Evolutionary conservation across 1,140 invertebrate species (phyloP).

Genomic region (Habropoda laboriosa): DNA sequence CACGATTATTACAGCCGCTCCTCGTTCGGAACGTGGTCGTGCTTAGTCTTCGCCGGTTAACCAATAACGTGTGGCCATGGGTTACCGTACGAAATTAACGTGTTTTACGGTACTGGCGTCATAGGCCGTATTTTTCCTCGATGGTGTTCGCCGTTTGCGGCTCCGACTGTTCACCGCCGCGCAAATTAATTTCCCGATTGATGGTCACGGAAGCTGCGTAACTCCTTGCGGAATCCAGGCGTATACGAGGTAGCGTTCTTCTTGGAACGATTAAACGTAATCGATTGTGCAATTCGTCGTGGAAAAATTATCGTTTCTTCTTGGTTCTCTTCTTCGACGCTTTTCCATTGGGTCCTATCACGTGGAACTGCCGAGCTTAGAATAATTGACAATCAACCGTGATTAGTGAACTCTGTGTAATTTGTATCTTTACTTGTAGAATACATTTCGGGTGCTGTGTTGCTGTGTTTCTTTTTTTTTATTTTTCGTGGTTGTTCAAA

Average conservation of each 20-base stretch:
- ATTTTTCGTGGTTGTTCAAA: too few species aligned
- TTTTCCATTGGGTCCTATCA: too few species aligned
- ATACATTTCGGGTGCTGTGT: too few species aligned
- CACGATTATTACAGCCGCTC: slow-evolving; percentile 39
- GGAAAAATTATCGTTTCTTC: neutral
- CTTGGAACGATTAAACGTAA: neutral
- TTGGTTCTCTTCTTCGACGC: too few species aligned
- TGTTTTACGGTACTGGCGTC: slow-evolving; percentile 15
- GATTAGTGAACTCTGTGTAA: too few species aligned
- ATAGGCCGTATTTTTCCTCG: neutral
- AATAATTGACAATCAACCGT: too few species aligned
- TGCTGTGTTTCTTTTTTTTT: too few species aligned
- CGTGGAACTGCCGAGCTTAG: too few species aligned
- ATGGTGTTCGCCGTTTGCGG: neutral
- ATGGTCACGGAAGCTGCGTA: neutral
- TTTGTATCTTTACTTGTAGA: too few species aligned
- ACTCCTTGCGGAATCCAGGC: too few species aligned
- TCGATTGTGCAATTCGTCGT: neutral
- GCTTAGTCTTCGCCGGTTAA: slow-evolving; percentile 8
- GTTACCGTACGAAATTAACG: slow-evolving; percentile 27
- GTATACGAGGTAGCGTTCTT: neutral
- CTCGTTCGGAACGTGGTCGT: neutral
- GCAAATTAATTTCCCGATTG: slow-evolving; percentile 18
- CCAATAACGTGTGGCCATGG: slow-evolving; percentile 3
- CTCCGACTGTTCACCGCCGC: too few species aligned